Percentiles rank a stretch among this genome's conserved stretches.
phyloP scores from a whole-genome alignment of 2,888 invertebrate genomes.

The Mythimna ferrago region DNA sequence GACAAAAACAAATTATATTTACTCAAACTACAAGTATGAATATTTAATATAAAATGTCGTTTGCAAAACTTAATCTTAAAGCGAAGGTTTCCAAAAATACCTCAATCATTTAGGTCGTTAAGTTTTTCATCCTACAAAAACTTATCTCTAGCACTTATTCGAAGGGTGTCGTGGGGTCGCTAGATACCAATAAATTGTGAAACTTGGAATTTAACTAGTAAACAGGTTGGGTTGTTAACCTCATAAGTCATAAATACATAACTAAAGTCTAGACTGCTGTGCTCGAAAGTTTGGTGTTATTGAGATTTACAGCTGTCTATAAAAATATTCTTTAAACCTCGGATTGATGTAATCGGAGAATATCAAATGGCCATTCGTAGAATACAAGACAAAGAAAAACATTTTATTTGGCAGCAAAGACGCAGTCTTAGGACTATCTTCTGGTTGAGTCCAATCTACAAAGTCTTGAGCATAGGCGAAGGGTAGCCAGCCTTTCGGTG shows the following conservation, averaged over 20 bases:
- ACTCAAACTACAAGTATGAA: no score
- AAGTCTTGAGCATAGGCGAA: no score
- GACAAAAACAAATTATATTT: no score
- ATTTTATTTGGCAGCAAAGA: no score
- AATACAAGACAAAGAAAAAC: not conserved
- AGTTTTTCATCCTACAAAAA: constrained; percentile 7
- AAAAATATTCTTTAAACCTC: constrained; percentile 3
- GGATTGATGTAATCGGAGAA: not conserved
- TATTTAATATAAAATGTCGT: not conserved
- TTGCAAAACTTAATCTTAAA: not conserved
- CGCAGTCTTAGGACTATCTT: no score
- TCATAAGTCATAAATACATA: constrained; percentile 49
- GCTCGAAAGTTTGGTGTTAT: constrained; percentile 20
- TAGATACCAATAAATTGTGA: constrained; percentile 52
- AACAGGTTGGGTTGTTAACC: constrained; percentile 51
- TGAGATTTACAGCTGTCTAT: constrained; percentile 43
- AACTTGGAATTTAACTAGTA: constrained; percentile 37
- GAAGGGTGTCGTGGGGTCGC: constrained; percentile 18
- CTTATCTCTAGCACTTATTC: constrained; percentile 7
- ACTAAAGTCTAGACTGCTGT: constrained; percentile 36
- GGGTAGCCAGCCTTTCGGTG: no score
- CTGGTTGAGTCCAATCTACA: no score
- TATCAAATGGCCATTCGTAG: not conserved
- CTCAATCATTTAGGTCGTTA: not conserved
- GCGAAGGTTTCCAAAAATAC: not conserved